A percentile compares a stretch with the other conserved stretches of the same genome.
Evolutionary conservation across 2,113 vertebrate genomes (phyloP).

Genomic region (Gallinago undulata): DNA sequence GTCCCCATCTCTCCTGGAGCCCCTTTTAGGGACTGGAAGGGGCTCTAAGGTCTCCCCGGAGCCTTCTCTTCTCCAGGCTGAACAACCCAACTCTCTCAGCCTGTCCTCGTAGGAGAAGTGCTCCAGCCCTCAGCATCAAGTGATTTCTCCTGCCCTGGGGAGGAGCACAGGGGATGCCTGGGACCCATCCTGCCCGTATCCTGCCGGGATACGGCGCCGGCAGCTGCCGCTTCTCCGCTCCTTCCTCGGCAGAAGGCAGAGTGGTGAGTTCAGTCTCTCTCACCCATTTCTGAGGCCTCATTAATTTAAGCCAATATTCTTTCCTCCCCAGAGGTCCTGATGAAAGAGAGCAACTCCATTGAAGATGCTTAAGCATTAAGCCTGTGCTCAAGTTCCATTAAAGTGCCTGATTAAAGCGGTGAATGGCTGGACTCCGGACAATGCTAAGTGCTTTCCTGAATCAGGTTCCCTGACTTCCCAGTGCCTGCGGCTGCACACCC

Average conservation of each 20-base stretch:
- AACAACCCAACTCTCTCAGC: too few relatives aligned
- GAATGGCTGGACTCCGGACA: not conserved
- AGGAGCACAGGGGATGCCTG: accelerated
- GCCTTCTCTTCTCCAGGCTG: too few relatives aligned
- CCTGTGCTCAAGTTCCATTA: not conserved
- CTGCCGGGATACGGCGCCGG: not conserved
- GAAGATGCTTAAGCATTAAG: not conserved
- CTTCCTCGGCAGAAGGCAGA: not conserved
- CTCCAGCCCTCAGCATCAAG: too few relatives aligned
- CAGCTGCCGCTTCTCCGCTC: not conserved
- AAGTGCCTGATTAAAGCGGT: not conserved
- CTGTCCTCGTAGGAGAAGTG: too few relatives aligned
- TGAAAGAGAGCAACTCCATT: not conserved
- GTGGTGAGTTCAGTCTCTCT: not conserved
- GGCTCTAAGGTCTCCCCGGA: too few relatives aligned
- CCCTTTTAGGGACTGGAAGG: too few relatives aligned
- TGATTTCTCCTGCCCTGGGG: not conserved
- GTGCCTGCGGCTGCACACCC: not conserved
- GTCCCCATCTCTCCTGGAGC: too few relatives aligned
- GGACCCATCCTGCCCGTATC: not conserved
- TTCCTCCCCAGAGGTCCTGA: not conserved
- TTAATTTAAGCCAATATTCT: not conserved
- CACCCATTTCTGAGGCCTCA: not conserved
- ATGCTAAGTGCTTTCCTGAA: not conserved
- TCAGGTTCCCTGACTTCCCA: not conserved